Evolutionary conservation across 2,888 invertebrate genomes (phyloP).

Genomic region (Conistra vaccinii): DNA sequence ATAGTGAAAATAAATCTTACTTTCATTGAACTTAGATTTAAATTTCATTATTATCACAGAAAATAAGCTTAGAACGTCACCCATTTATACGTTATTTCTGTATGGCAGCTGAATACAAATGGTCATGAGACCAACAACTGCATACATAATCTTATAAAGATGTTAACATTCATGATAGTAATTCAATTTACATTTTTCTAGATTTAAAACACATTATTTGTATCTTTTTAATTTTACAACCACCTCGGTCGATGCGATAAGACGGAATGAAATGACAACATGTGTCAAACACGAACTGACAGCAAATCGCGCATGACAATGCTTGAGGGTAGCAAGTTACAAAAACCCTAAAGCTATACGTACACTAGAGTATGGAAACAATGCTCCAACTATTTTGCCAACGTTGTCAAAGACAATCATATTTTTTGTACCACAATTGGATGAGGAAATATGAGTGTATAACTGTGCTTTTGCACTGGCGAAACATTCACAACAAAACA

Average conservation of each 20-base stretch:
- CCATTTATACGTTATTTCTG: slow-evolving; percentile 81
- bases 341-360: neutral
- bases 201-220: slow-evolving; percentile 70
- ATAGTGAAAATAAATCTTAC: slow-evolving; percentile 86
- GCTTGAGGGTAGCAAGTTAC: neutral
- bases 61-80: slow-evolving; percentile 88
- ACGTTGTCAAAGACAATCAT: neutral
- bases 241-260: slow-evolving; percentile 75
- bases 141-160: slow-evolving; percentile 75
- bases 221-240: slow-evolving; percentile 65
- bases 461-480: no score
- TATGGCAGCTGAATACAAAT: slow-evolving; percentile 76
- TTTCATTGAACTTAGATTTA: slow-evolving; percentile 89
- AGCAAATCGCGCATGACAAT: slow-evolving; percentile 17
- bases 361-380: neutral
- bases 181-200: slow-evolving; percentile 81
- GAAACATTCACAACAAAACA: no score
- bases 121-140: slow-evolving; percentile 84
- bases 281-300: slow-evolving; percentile 36
- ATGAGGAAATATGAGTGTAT: neutral
- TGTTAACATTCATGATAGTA: slow-evolving; percentile 81
- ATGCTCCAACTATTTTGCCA: neutral
- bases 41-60: slow-evolving; percentile 90
- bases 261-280: slow-evolving; percentile 69
- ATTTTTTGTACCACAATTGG: neutral